phyloP scores from a whole-genome alignment of 2,113 vertebrate genomes.

The Lepisosteus osseus region DNA sequence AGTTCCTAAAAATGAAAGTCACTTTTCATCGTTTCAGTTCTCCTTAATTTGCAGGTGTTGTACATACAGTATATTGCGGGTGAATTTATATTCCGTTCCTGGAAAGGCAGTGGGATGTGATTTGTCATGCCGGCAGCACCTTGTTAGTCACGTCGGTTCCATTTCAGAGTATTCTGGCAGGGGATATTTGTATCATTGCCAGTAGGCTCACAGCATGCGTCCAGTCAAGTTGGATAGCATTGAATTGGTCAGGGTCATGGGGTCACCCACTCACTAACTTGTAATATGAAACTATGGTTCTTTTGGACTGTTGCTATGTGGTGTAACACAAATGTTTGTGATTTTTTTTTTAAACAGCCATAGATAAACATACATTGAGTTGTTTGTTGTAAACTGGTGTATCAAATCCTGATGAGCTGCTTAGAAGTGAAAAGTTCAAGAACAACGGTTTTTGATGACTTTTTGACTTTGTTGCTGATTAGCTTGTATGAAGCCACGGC shows the following conservation, averaged over 20 bases:
- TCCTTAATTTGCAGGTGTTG: constrained; percentile 26
- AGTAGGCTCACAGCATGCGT: constrained; percentile 9
- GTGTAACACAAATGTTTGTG: constrained; percentile 25
- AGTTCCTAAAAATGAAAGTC: too few relatives aligned
- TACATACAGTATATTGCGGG: too few relatives aligned
- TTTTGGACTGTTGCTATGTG: constrained; percentile 26
- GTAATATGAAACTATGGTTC: constrained; percentile 5
- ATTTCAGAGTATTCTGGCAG: constrained; percentile 45
- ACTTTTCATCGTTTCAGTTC: too few relatives aligned
- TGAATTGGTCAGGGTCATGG: constrained; percentile 23
- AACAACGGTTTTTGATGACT: too few relatives aligned
- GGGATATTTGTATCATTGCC: constrained; percentile 22
- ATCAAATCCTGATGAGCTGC: constrained; percentile 11
- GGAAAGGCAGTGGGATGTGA: constrained; percentile 28
- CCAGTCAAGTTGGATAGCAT: background rate
- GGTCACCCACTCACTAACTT: constrained; percentile 20
- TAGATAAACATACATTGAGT: constrained; percentile 23
- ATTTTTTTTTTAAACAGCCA: constrained; percentile 31
- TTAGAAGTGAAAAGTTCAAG: too few relatives aligned
- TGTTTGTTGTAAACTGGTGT: constrained; percentile 20
- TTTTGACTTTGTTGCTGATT: too few relatives aligned
- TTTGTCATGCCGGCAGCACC: constrained; percentile 46
- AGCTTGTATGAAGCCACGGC: too few relatives aligned
- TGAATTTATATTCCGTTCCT: constrained; percentile 49
- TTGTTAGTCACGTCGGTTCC: constrained; percentile 33